phyloP scores from a whole-genome alignment of 2,888 invertebrate species.

The Agriopis leucophaearia region DNA sequence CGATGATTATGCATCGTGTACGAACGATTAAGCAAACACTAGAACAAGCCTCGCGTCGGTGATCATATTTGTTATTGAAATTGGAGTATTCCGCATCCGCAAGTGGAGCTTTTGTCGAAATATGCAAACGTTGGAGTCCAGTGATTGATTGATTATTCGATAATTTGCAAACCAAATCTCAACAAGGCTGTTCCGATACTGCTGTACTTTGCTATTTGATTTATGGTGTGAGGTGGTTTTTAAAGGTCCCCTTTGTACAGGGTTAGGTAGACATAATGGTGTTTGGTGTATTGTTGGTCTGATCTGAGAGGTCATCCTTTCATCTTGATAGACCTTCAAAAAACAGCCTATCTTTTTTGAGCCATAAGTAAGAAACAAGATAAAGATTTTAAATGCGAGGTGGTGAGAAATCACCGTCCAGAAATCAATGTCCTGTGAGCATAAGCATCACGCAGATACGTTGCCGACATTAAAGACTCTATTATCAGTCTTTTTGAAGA shows the following conservation, averaged over 20 bases:
- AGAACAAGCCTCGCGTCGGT: constrained; percentile 8
- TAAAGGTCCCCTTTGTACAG: background rate
- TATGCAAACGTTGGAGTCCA: constrained; percentile 36
- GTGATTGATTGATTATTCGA: constrained; percentile 48
- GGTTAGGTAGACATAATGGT: no score
- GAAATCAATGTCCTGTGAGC: no score
- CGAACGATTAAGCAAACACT: constrained; percentile 39
- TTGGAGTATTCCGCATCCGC: constrained; percentile 40
- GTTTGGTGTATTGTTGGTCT: no score
- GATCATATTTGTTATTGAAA: constrained; percentile 46
- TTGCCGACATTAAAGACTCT: no score
- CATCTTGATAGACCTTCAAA: no score
- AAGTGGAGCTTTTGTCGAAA: constrained; percentile 38
- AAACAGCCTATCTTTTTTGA: no score
- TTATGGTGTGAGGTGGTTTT: constrained; percentile 14
- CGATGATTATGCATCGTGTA: background rate
- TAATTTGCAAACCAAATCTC: constrained; percentile 51
- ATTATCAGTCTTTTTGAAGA: no score
- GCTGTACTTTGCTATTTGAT: constrained; percentile 34
- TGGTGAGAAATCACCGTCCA: no score
- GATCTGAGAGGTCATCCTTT: no score
- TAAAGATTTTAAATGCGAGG: no score
- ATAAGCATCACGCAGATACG: no score
- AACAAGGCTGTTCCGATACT: constrained; percentile 42
- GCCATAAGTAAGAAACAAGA: no score